A percentile compares a stretch with the other conserved stretches of the same genome.
Evolutionary conservation across 2,797 vertebrate genomes (phyloP).

Genomic region (Macropus fuliginosus): DNA sequence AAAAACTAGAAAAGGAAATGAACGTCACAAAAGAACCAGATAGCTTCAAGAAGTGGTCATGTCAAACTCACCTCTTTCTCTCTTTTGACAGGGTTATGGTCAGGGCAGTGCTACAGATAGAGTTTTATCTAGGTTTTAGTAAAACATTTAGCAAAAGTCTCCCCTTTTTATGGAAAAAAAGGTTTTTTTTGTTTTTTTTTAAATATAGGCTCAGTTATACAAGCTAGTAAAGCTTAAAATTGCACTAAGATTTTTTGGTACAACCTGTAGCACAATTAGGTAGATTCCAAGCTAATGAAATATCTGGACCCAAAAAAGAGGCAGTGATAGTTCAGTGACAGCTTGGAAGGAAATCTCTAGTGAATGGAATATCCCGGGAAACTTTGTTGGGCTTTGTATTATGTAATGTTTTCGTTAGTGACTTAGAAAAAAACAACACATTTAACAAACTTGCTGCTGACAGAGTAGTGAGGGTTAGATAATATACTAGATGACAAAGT

Average conservation of each 20-base stretch:
- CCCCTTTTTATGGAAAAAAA: not conserved
- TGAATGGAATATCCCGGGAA: not conserved
- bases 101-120: not conserved
- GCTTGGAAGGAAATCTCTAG: not conserved
- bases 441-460: not conserved
- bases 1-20: not conserved
- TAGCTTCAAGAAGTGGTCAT: not conserved
- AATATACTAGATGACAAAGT: not conserved
- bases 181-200: not conserved
- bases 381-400: not conserved
- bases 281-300: not conserved
- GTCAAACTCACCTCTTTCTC: not conserved
- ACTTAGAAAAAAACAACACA: not conserved
- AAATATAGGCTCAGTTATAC: not conserved
- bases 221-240: not conserved
- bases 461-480: not conserved
- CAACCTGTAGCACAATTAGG: not conserved
- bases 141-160: not conserved
- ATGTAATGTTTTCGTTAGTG: not conserved
- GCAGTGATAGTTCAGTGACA: not conserved
- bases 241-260: not conserved
- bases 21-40: not conserved
- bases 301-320: not conserved
- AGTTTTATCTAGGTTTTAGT: not conserved
- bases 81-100: not conserved